Base-by-base conservation (phyloP, 2,797 vertebrate genomes). In the Halcyon chelicuti region DNA sequence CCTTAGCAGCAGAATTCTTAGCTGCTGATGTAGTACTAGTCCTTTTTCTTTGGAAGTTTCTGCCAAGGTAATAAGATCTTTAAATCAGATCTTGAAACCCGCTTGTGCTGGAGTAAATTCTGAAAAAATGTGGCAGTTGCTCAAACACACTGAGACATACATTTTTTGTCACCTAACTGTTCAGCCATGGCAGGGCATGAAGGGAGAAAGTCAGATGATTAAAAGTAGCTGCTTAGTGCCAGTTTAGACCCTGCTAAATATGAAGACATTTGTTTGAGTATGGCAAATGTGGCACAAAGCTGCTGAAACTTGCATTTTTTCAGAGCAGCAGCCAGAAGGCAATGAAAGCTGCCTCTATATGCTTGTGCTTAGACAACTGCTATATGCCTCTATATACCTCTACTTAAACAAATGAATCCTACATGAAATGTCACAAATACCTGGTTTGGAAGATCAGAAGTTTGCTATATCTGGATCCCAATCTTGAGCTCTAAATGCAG, bases 1-100 rank as follows among this genome's bases (percentile, higher is more conserved):
- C 18, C 16, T 90, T 37, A 15, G 2, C 0, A 0, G 49, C n/a
- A 86, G 78, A 78, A 94, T 96, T 95, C 87, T 94, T 93, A 88
- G 54, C 85, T 95, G 87, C 72, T 93, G 78, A 94, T 83, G 79
- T 90, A 91, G 73, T 88, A 39, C 37, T 39, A 10, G 37, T n/a
- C 42, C 93, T 75, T 75, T 91, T 88, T 82, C 54, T 82, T 86
- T 1, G 1, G 37, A 93, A 88, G 75, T 75, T 90, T 93, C 39
- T 96, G 81, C 78, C 79, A 86, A 51, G 55, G 15, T 49, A 94
- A 35, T 91, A 70, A 76, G 29, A 29, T 55, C 75, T 87, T 82
- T 84, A 62, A 90, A 55, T 84, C 73, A 52, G 37, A 55, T 75
- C 52, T 75, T 88, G 54, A 88, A 93, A 70, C 25, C 49, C 5